Evolutionary conservation across 2,797 vertebrate genomes (phyloP), one percentile per base, ranked within the genome.

Genomic region (Argya squamiceps): DNA sequence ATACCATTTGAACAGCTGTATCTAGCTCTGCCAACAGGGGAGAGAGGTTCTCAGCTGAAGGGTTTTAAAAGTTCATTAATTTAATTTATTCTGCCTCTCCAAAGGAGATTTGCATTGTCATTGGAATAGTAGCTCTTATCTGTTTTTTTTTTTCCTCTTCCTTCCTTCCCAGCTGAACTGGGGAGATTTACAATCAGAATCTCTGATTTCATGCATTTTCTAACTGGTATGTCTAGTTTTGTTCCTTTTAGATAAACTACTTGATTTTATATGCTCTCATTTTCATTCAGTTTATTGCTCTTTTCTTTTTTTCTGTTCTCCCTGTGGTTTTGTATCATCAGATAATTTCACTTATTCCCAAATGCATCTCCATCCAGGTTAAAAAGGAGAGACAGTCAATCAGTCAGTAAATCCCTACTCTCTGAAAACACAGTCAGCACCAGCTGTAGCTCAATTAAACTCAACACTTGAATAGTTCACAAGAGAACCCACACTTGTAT

Each of bases 381-480:
- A 94, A 96, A 96, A 96, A 71, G 89, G 81, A 96, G 68, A 96
- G 78, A 91, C 69, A 96, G 93, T 92, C 94, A 92, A 96, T 97
- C 96, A 96, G 88, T 97, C 93, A 96, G 91, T 71, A 96, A 96
- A 96, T 97, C 94, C 94, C 97, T 84, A 2, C 82, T 96, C 93
- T 88, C 93, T 73, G 77, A 84, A 93, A 93, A 94, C 91, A 92
- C 56, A 86, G 93, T 92, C 78, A 84, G 89, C 76, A 90, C 96
- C 96, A 97, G 96, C 94, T 96, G 97, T 86, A 97, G 89, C 94
- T 97, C 97, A 93, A 87, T 97, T 97, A 95, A 94, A 92, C 52
- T 94, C 92, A 92, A 96, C 86, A 88, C 84, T 96, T 88, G 70
- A 93, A 84, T 87, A 60, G 94, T 92, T 97, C 95, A 94, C 96